These are phyloP conservation scores for Aricia agestis DNA, from an alignment of 1,140 invertebrate genomes.

Conservation along the genomic window DNA sequence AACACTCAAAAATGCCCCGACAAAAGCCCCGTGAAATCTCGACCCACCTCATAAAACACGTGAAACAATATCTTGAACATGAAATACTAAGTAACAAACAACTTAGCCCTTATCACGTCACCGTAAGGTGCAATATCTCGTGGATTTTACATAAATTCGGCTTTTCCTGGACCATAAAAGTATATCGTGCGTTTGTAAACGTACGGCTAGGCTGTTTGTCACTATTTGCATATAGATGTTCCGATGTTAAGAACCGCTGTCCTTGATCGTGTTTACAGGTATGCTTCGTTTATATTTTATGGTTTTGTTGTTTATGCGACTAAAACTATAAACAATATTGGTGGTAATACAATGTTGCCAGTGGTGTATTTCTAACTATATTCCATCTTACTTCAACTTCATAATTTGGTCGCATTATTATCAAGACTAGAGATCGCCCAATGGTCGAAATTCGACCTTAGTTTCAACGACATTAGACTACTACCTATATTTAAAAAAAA, in stretches of 20 bases:
- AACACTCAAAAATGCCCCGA: conserved; percentile 65
- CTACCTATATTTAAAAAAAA: too few species aligned
- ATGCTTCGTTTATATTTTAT: neutral
- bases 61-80: conserved; percentile 70
- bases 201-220: conserved; percentile 69
- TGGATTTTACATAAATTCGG: conserved; percentile 36
- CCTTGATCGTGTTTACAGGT: conserved; percentile 25
- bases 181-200: conserved; percentile 73
- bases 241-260: conserved; percentile 33
- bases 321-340: neutral
- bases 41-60: conserved; percentile 73
- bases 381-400: too few species aligned
- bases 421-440: too few species aligned
- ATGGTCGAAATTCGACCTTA: too few species aligned
- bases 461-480: too few species aligned
- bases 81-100: conserved; percentile 23
- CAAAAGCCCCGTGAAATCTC: conserved; percentile 66
- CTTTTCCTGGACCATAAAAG: conserved; percentile 70
- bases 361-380: neutral
- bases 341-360: too few species aligned
- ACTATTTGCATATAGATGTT: conserved; percentile 71
- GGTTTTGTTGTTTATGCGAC: neutral
- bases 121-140: conserved; percentile 32
- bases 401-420: too few species aligned
- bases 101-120: conserved; percentile 26